Base-by-base conservation (phyloP, 1,140 invertebrate genomes). In the Coelopa frigida region DNA sequence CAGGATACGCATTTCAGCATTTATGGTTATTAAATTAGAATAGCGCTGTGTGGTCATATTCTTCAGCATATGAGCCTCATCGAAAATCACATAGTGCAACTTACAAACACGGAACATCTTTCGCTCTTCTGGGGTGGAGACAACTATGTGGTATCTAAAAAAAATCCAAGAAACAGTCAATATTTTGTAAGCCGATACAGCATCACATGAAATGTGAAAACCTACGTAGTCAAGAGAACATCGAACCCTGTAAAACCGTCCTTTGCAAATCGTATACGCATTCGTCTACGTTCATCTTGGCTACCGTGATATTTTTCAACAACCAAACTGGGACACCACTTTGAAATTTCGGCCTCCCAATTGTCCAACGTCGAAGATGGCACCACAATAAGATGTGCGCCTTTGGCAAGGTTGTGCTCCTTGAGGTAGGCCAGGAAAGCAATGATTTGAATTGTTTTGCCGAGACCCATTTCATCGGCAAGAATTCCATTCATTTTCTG, bases 21-120 rank as follows among this genome's bases (percentile, higher is more conserved):
- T 89, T 33, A 97, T 88, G 57, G 83, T 84, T 55, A 94, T 84
- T 11, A 98, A 74, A 67, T 88, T 86, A 56, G 90, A 82, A 59
- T 93, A 98, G 57, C 94, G 75, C 49, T 85, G 79, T 5, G 92
- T 92, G 27, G 83, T 82, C 90, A 97, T 97, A 68, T 97, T 98
- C 70, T 98, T 97, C 6, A 98, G 72, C 90, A 97, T 94, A 59
- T 98, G 94, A 1, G 92, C 94, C 70, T 98, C 94, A 70, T 98
- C 94, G 68, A 96, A 96, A 21, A 98, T 78, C 0, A 94, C 87
- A 63, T 96, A 97, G 59, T 94, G 82, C 60, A 97, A 83, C 14
- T 80, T 78, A 39, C 92, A 81, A 24, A 91, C 84, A 40, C 90
- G 84, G 69, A 97, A 96, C 70, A 98, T 81, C 59, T 84, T 85